Base-by-base conservation (phyloP, 2,797 vertebrate genomes). In the Karalla daura region DNA sequence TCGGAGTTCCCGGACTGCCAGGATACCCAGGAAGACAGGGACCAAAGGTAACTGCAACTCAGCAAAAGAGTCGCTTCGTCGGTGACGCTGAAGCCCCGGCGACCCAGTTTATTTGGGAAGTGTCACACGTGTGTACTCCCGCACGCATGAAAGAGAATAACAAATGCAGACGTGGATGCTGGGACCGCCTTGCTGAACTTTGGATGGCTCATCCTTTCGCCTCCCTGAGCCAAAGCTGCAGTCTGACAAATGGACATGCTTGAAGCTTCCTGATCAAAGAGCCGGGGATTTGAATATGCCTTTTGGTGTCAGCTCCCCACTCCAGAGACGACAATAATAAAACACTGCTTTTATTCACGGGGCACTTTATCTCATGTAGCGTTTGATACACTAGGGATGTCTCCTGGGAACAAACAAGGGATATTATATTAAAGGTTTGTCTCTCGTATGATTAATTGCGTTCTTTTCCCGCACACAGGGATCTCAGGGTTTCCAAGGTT, bases 1-100 rank as follows among this genome's bases (percentile, higher is more conserved):
- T 99, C 0, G 98, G 98, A 5, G 97, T 99, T 64, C 97, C 98
- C 0, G 98, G 98, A 36, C 86, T 99, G 72, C 98, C 98, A 0
- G 98, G 98, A 44, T 99, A 99, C 72, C 98, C 98, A 2, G 98
- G 98, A 92, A 94, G 98, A 90, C 96, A 97, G 91, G 98, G 98
- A 43, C 96, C 96, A 6, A 99, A 99, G 96, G 98, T 96, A 94
- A 80, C 15, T 66, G 11, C 3, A 8, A 17, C 39, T 49, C 2
- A 39, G 5, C 28, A 4, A 1, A n/a, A 14, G 30, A 27, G 25
- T 7, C 1, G 49, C 17, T 44, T 23, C 10, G 2, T 6, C 24
- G 23, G 25, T 7, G 1, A 53, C 15, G 39, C 18, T 5, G 30
- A 61, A 52, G 39, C n/a, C 12, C 12, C 3, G 1, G 12, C 4